Evolutionary conservation across 2,113 vertebrate species (phyloP), one percentile per base, ranked within the genome.

Genomic region (Elaphurus davidianus): DNA sequence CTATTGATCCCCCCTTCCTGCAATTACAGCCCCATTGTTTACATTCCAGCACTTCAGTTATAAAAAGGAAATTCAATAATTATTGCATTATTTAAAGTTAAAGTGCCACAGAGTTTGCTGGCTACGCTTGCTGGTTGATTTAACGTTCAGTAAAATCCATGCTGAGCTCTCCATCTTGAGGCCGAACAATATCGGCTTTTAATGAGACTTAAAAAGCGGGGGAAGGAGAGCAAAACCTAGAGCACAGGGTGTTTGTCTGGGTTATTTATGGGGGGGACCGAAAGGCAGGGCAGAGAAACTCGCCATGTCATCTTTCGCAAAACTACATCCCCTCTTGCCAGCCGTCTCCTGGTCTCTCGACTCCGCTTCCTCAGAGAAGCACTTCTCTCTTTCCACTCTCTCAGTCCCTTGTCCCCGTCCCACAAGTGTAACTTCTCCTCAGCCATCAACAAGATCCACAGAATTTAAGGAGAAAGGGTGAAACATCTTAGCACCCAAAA

Each of bases 71-170:
- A 99, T 99, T 99, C 99, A 99, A 99, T 99, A 99, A 99, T 99
- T 99, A 99, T 99, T 99, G 99, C 99, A 99, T 99, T 99, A 99
- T 99, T 99, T 99, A 99, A 99, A 99, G 99, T 99, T 99, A 99
- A 99, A 99, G 99, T 99, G 99, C 99, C 99, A 99, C 99, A 99
- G 99, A 99, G 99, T 99, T 99, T 99, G 99, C 99, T 99, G 98
- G 99, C 99, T 99, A 98, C 97, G 98, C 99, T 99, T 99, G 98
- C 98, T 99, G 99, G 98, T 99, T 99, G 99, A 99, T 99, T 99
- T 99, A 99, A 98, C 97, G 98, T 99, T 99, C 99, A 98, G 98
- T 99, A 99, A 99, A 98, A 99, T 98, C 99, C 98, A 99, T 99
- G 99, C 98, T 98, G 98, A 99, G 98, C 98, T 99, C 98, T 99